Conservation (phyloP, 2,888 invertebrate species). For the Calameuta pallipes region DNA sequence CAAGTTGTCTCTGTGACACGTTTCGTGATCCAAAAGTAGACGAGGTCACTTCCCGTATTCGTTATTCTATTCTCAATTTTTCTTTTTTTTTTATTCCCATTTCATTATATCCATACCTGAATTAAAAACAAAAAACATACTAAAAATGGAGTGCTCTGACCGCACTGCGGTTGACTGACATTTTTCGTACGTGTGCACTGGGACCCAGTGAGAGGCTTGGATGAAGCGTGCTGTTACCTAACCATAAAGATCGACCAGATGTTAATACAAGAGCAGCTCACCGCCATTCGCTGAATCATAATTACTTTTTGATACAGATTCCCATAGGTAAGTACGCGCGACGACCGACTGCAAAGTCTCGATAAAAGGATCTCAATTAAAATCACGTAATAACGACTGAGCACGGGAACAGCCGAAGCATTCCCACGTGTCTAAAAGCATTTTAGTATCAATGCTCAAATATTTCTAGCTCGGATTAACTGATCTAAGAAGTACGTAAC, state of each 20-base stretch:
- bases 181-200: background rate
- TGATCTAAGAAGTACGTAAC: background rate
- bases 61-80: background rate
- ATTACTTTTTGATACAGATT: background rate
- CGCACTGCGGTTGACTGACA: slow-evolving; percentile 5
- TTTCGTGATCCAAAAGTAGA: background rate
- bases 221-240: slow-evolving; percentile 7
- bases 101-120: background rate
- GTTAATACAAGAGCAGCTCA: background rate
- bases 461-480: background rate
- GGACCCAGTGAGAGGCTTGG: slow-evolving; percentile 3
- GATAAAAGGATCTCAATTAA: background rate
- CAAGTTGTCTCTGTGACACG: background rate
- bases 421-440: background rate
- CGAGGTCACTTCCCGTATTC: background rate
- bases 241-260: background rate
- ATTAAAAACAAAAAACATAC: background rate
- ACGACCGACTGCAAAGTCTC: background rate
- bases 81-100: background rate
- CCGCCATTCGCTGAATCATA: background rate
- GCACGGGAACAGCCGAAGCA: background rate
- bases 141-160: background rate
- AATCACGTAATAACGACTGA: background rate
- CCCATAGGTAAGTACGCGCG: background rate
- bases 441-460: background rate